phyloP scores from a whole-genome alignment of 2,113 vertebrate genomes.

The Brachyhypopomus occidentalis region DNA sequence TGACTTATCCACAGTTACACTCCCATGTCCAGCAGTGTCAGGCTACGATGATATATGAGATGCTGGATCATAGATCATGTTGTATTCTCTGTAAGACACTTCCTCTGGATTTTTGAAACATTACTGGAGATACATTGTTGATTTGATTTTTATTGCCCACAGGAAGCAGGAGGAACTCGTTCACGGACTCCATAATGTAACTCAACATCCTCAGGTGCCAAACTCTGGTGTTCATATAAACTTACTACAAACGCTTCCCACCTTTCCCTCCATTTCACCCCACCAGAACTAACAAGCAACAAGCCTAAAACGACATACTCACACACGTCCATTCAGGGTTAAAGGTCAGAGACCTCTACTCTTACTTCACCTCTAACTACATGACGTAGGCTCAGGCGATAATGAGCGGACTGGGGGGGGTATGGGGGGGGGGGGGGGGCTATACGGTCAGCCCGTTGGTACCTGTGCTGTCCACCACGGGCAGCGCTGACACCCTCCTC shows the following conservation, averaged over 20 bases:
- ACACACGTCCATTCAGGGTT: no score
- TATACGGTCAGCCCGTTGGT: background rate
- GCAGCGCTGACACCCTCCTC: conserved; percentile 91
- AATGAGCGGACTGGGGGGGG: background rate
- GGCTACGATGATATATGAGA: background rate
- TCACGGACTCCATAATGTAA: no score
- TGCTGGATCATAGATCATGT: background rate
- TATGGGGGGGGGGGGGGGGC: no score
- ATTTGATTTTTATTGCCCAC: background rate
- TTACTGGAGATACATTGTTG: background rate
- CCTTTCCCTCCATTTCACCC: no score
- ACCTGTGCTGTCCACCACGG: conserved; percentile 94
- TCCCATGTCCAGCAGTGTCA: background rate
- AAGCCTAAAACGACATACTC: no score
- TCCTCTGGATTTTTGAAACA: background rate
- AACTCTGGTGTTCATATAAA: no score
- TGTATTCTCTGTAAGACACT: background rate
- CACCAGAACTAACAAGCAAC: no score
- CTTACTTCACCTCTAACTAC: no score
- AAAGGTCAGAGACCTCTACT: no score
- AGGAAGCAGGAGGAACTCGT: background rate
- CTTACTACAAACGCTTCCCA: no score
- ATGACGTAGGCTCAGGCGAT: background rate
- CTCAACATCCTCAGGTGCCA: no score
- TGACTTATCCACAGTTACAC: background rate